A percentile compares a stretch with the other conserved stretches of the same genome.
Evolutionary conservation across 1,140 invertebrate species (phyloP).

Genomic region (Calliopsis andreniformis): DNA sequence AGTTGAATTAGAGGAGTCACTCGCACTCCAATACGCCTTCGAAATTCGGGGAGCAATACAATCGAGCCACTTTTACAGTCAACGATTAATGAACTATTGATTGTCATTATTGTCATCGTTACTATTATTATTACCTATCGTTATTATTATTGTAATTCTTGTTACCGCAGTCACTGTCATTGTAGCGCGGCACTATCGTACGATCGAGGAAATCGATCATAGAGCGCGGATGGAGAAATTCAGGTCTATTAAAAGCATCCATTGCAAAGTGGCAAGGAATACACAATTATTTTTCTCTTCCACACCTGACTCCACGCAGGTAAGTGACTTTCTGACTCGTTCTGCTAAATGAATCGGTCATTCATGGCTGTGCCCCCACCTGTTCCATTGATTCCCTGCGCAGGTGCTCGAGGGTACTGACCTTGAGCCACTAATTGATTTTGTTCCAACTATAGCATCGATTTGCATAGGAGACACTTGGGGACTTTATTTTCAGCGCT

Average conservation of each 20-base stretch:
- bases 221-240: slow-evolving; percentile 36
- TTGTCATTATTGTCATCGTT: slow-evolving; percentile 15
- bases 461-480: too few species aligned
- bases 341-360: too few species aligned
- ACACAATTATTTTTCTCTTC: slow-evolving; percentile 7
- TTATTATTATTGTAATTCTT: slow-evolving; percentile 34
- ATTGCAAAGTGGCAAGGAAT: slow-evolving; percentile 57
- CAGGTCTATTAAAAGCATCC: slow-evolving; percentile 60
- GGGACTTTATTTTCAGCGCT: too few species aligned
- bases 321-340: not conserved
- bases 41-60: slow-evolving; percentile 46
- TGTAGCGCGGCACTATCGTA: slow-evolving; percentile 58
- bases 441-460: too few species aligned
- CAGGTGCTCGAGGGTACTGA: too few species aligned
- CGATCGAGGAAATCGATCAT: slow-evolving; percentile 48
- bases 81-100: slow-evolving; percentile 31
- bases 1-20: slow-evolving; percentile 22
- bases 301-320: not conserved
- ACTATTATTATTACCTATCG: slow-evolving; percentile 28
- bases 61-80: slow-evolving; percentile 57
- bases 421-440: too few species aligned
- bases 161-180: slow-evolving; percentile 47
- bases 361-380: too few species aligned
- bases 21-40: slow-evolving; percentile 23
- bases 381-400: too few species aligned